Evolutionary conservation across 1,140 invertebrate species (phyloP).

Genomic region (Ylistrum balloti): DNA sequence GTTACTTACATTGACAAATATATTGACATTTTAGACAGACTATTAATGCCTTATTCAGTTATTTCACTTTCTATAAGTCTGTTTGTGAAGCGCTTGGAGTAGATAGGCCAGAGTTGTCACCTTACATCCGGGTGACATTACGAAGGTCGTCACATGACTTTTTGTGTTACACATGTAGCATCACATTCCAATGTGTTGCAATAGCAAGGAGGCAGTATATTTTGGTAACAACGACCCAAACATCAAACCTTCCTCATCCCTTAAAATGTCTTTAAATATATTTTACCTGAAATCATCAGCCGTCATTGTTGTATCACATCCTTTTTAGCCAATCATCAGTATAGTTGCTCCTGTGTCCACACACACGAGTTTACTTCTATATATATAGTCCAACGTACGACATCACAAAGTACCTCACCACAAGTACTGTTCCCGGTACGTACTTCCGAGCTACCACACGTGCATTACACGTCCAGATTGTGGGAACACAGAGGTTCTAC

Average conservation of each 20-base stretch:
- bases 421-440: neutral
- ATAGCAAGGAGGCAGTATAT: too few species aligned
- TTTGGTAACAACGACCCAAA: too few species aligned
- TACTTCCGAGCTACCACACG: conserved; percentile 3
- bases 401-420: neutral
- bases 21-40: too few species aligned
- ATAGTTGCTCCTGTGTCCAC: neutral
- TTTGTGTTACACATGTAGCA: too few species aligned
- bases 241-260: neutral
- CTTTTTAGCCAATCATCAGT: neutral
- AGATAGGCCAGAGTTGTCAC: too few species aligned
- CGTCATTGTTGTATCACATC: neutral
- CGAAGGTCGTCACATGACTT: too few species aligned
- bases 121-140: too few species aligned
- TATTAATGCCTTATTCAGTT: too few species aligned
- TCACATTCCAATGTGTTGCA: too few species aligned
- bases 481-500: neutral
- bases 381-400: neutral
- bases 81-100: too few species aligned
- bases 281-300: conserved; percentile 37
- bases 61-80: too few species aligned
- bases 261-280: neutral
- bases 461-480: neutral
- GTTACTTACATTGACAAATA: too few species aligned
- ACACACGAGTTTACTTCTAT: neutral